Percentiles rank a stretch among this genome's conserved stretches.
These are phyloP conservation scores for Drosophila busckii DNA, from an alignment of 1,140 invertebrate genomes.

Conservation along the genomic window DNA sequence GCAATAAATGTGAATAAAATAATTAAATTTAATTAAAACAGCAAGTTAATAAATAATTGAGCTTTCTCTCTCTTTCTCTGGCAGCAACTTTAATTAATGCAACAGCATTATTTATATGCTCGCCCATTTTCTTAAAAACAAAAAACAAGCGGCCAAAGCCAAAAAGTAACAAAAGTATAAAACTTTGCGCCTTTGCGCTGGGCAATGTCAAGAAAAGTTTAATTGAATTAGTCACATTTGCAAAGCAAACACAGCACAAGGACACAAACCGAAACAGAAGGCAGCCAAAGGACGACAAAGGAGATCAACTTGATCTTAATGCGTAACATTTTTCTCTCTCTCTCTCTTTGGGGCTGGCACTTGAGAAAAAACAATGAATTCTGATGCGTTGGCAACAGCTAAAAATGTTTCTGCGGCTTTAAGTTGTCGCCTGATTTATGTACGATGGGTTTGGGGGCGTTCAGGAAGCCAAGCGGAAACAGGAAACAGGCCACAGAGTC, in stretches of 20 bases:
- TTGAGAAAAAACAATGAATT: conserved; percentile 5
- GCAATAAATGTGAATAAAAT: conserved; percentile 65
- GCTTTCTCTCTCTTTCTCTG: too few relatives aligned
- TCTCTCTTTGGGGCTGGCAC: too few relatives aligned
- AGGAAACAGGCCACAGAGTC: not conserved
- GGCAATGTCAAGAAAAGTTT: conserved; percentile 31
- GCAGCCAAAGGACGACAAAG: not conserved
- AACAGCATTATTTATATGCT: conserved; percentile 61
- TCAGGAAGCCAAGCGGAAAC: too few relatives aligned
- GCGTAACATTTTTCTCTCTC: conserved; percentile 3
- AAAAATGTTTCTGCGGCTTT: conserved; percentile 18
- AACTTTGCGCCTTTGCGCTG: conserved; percentile 41
- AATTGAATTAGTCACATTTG: conserved; percentile 67
- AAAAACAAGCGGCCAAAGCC: too few relatives aligned
- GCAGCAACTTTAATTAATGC: conserved; percentile 63
- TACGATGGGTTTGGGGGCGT: too few relatives aligned
- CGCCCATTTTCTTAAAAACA: too few relatives aligned
- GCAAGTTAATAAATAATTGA: conserved; percentile 63
- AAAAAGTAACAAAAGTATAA: too few relatives aligned
- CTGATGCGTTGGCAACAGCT: not conserved
- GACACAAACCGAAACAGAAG: not conserved
- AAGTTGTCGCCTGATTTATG: conserved; percentile 30
- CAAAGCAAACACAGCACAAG: not conserved
- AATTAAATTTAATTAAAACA: conserved; percentile 68
- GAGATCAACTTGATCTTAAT: conserved; percentile 8